Evolutionary conservation across 2,797 vertebrate species (phyloP), one percentile per base, ranked within the genome.

Genomic region (Bryconaethiops microstoma): DNA sequence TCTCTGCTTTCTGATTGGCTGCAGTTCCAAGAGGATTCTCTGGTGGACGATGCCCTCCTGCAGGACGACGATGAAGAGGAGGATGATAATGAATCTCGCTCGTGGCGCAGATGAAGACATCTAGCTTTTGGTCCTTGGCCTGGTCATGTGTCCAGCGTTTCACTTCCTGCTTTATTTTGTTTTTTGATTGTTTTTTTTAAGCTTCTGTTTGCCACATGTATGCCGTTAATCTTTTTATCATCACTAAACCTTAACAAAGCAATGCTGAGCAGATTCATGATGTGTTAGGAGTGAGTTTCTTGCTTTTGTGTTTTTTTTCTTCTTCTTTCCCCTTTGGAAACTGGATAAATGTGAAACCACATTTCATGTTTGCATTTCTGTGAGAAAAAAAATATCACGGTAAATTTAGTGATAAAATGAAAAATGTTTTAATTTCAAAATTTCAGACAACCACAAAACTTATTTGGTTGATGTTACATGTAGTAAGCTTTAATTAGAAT

Each of bases 11-110:
- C 84, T 91, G 88, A 91, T 87, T 82, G 55, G 74, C 64, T 87
- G 55, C 91, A 99, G 97, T 97, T 97, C 91, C 96, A 95, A 77
- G 97, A 98, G 87, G 97, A 97, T 87, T 95, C 97, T 19, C 91
- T 98, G 90, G 96, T 96, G 84, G 97, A 98, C 80, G 96, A 99
- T 78, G 95, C 95, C 0, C 91, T 99, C 89, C 95, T 98, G 91
- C 97, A 98, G 92, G 97, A 99, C 29, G 98, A 99, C 35, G 98
- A 99, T 67, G 98, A 99, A 89, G 97, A 99, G 80, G 98, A 99
- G 48, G 98, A 99, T 0, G 97, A 98, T 90, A 98, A 98, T 50
- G 97, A 99, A 91, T 95, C 97, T 79, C 97, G 97, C 82, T 94
- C 97, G 1, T 99, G 98, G 97, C 95, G 98, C 90, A 98, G 98